Conservation (phyloP, 2,113 vertebrate species). For the Catharus fuscescens region DNA sequence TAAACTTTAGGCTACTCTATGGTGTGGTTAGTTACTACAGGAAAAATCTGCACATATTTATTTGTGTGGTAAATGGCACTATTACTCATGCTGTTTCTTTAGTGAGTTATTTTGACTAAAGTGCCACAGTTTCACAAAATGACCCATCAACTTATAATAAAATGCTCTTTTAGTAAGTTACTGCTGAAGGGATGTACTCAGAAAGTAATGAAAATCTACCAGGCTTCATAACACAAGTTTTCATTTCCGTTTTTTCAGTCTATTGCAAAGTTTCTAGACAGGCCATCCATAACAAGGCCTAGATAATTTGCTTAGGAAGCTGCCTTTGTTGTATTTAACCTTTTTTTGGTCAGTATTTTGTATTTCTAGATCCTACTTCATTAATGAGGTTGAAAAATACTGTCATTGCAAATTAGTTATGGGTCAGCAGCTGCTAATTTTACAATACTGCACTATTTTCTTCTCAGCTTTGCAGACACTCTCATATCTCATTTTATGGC, state of each 20-base stretch:
- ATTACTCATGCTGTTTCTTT: slow-evolving; percentile 18
- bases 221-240: neutral
- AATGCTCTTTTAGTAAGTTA: slow-evolving; percentile 33
- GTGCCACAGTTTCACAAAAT: slow-evolving; percentile 2
- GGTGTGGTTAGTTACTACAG: neutral
- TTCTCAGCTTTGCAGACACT: neutral
- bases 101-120: slow-evolving; percentile 41
- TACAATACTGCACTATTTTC: neutral
- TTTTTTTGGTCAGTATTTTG: neutral
- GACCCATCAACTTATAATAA: slow-evolving; percentile 15
- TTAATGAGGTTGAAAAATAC: slow-evolving; percentile 37
- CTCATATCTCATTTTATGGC: neutral
- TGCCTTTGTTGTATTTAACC: slow-evolving; percentile 20
- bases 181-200: neutral
- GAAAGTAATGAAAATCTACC: slow-evolving; percentile 8
- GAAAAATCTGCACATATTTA: neutral
- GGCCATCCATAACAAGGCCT: neutral
- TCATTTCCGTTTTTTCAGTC: neutral
- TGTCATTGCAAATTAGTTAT: slow-evolving; percentile 3
- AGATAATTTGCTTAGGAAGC: slow-evolving; percentile 7
- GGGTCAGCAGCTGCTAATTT: slow-evolving; percentile 51
- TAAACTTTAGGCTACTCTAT: neutral
- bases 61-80: neutral
- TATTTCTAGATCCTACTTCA: slow-evolving; percentile 1
- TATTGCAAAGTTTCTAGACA: slow-evolving; percentile 3